phyloP scores from a whole-genome alignment of 2,888 invertebrate genomes.

The Meghimatium bilineatum region DNA sequence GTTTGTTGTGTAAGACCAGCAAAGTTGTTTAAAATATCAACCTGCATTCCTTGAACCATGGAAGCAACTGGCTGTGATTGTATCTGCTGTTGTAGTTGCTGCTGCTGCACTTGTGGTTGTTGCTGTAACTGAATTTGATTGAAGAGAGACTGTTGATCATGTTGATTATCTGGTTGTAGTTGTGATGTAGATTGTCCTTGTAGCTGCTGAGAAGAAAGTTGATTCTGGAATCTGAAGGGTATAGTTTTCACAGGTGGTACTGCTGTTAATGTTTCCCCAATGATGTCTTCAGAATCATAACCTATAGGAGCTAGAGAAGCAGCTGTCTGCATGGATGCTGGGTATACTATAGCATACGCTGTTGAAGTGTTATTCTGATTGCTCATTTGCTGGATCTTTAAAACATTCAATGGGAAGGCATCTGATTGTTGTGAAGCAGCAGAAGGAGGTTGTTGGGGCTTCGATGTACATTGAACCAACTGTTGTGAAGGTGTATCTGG shows the following conservation, averaged over 20 bases:
- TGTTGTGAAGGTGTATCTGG: background rate
- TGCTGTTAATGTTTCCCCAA: background rate
- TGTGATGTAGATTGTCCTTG: constrained; percentile 43
- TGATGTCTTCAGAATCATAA: background rate
- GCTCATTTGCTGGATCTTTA: background rate
- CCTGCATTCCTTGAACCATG: background rate
- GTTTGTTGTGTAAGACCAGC: background rate
- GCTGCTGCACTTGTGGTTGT: constrained; percentile 2
- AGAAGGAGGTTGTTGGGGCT: constrained; percentile 1
- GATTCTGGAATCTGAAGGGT: constrained; percentile 29
- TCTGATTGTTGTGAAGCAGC: background rate
- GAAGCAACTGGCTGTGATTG: background rate
- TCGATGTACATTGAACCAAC: background rate
- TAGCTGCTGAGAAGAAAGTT: constrained; percentile 25
- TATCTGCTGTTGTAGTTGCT: constrained; percentile 5
- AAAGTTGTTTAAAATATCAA: constrained; percentile 25
- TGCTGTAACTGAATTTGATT: constrained; percentile 27
- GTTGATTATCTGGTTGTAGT: constrained; percentile 27
- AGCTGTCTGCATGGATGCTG: constrained; percentile 13
- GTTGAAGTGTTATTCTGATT: background rate
- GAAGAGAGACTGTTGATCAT: background rate
- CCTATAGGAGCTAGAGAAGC: constrained; percentile 9
- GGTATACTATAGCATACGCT: constrained; percentile 2
- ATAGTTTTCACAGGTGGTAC: constrained; percentile 13
- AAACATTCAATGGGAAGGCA: background rate